These are phyloP conservation scores for Drosophila incognita DNA, from an alignment of 2,888 invertebrate species.

Conservation along the genomic window DNA sequence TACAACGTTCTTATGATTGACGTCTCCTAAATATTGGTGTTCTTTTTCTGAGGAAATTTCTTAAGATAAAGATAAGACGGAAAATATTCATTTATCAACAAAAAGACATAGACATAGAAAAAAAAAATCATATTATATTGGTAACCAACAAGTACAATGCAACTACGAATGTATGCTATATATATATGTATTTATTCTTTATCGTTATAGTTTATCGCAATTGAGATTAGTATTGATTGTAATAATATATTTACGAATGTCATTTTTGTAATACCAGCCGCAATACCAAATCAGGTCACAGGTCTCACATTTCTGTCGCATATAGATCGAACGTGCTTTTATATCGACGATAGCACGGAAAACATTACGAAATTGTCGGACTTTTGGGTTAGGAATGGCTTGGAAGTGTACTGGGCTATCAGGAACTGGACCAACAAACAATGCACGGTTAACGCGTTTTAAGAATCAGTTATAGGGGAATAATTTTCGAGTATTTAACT, in stretches of 20 bases:
- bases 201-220: constrained; percentile 17
- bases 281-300: constrained; percentile 73
- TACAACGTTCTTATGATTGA: constrained; percentile 41
- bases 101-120: constrained; percentile 15
- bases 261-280: constrained; percentile 42
- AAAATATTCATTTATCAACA: constrained; percentile 39
- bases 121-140: constrained; percentile 21
- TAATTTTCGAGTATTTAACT: constrained; percentile 26
- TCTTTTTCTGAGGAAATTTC: constrained; percentile 43
- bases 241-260: constrained; percentile 23
- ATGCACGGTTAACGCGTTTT: constrained; percentile 33
- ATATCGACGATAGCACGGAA: constrained; percentile 14
- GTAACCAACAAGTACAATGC: constrained; percentile 32
- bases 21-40: constrained; percentile 54
- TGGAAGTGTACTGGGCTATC: constrained; percentile 18
- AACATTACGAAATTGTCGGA: constrained; percentile 15
- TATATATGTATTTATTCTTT: constrained; percentile 33
- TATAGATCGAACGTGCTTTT: constrained; percentile 23
- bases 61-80: constrained; percentile 61
- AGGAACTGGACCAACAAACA: constrained; percentile 35
- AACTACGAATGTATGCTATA: constrained; percentile 39
- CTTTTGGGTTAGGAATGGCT: constrained; percentile 32
- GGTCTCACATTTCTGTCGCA: constrained; percentile 74
- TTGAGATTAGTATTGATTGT: constrained; percentile 24
- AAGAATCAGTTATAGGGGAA: constrained; percentile 22